Conservation (phyloP, 2,797 vertebrate species). For the Urosaurus nigricauda region DNA sequence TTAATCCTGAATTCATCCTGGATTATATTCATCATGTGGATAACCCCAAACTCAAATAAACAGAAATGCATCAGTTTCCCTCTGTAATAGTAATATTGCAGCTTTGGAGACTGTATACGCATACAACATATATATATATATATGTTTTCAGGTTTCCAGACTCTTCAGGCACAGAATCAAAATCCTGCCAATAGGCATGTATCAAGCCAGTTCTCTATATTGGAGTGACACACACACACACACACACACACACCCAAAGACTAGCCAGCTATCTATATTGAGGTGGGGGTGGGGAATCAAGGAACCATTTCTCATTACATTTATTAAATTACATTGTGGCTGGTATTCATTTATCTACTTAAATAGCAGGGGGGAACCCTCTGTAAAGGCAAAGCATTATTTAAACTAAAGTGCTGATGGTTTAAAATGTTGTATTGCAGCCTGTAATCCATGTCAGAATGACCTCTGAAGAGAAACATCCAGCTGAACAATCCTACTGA, state of each 20-base stretch:
- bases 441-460: constrained; percentile 53
- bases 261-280: constrained; percentile 51
- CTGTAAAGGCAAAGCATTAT: constrained; percentile 63
- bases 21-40: no score
- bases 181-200: constrained; percentile 57
- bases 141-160: constrained; percentile 47
- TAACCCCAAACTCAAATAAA: not conserved
- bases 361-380: constrained; percentile 34
- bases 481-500: not conserved
- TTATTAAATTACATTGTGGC: constrained; percentile 70
- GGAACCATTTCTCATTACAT: constrained; percentile 69
- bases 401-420: constrained; percentile 72
- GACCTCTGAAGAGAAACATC: constrained; percentile 24
- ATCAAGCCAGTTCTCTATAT: constrained; percentile 49
- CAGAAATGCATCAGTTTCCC: constrained; percentile 7
- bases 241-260: constrained; percentile 16
- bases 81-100: not conserved
- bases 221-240: constrained; percentile 35
- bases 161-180: constrained; percentile 29
- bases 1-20: no score
- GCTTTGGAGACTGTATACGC: constrained; percentile 13
- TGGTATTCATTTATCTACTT: constrained; percentile 72
- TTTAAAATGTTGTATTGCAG: constrained; percentile 63
- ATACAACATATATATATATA: no score
- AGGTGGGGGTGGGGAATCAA: constrained; percentile 56